These are phyloP conservation scores for Anoura caudifer DNA, from an alignment of 2,113 vertebrate genomes.

Conservation along the genomic window DNA sequence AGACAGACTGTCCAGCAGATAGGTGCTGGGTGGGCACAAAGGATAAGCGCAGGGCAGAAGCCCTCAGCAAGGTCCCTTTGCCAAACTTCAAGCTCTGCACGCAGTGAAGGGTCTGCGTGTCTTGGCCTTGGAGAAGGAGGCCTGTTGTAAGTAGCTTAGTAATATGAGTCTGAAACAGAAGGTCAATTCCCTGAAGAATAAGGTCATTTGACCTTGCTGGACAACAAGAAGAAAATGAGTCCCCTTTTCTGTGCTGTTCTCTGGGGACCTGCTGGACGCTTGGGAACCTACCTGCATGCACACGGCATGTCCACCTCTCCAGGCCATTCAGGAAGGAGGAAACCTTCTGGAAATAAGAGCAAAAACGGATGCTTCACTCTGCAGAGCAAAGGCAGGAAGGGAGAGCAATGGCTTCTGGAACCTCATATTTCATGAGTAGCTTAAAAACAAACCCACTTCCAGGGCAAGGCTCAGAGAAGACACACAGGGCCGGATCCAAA, in stretches of 20 bases:
- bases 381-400: neutral
- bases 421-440: neutral
- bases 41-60: neutral
- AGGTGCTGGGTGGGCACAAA: neutral
- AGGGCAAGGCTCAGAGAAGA: neutral
- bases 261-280: neutral
- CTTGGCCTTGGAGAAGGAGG: neutral
- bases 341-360: neutral
- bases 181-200: conserved; percentile 43
- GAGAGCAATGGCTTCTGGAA: neutral
- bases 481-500: rapidly evolving
- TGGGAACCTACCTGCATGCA: neutral
- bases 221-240: conserved; percentile 53
- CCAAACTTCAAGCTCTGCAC: neutral
- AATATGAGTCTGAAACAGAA: conserved; percentile 62
- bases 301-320: neutral
- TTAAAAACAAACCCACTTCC: neutral
- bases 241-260: conserved; percentile 39
- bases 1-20: neutral
- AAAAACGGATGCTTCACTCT: neutral
- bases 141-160: conserved; percentile 11
- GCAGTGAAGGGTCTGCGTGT: neutral
- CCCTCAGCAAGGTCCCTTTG: neutral
- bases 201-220: conserved; percentile 55
- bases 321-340: neutral